Base-by-base conservation (phyloP, 2,797 vertebrate genomes). In the Vespertilio murinus region DNA sequence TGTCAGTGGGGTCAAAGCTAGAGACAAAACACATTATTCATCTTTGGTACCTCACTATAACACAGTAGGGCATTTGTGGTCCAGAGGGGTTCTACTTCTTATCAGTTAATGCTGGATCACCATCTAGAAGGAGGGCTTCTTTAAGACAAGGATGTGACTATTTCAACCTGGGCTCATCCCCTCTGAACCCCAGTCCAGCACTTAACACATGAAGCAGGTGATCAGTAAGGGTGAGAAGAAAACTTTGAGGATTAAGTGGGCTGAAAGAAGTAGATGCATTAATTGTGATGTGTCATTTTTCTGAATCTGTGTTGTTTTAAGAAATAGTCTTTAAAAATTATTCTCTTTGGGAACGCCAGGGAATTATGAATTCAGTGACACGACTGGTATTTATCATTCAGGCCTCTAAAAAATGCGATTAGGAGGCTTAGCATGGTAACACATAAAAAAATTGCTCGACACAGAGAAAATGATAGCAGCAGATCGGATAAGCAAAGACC, bases 371-470 rank as follows among this genome's bases (percentile, higher is more conserved):
- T 56, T 67, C 84, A 71, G 56, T 42, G 30, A 88, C 84, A 25
- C 69, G 91, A 95, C 88, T 93, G 71, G 77, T 87, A 83, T 94
- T 91, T 93, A 22, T 90, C 90, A 89, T 91, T 70, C 81, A 42
- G 79, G 79, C 65, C 87, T 83, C 91, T 81, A 75, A 69, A 75
- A 75, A 93, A 81, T 22, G 56, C 38, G 83, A 95, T 79, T 81
- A 88, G 40, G 67, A 92, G 45, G 67, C 30, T 88, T 80, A 38
- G 56, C n/a, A 5, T 42, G 42, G 45, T 56, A 85, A 91, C 88
- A 54, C 42, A 78, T 23, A 35, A 79, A 78, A 78, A 93, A 69
- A 78, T 93, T 35, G 56, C 33, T 90, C 45, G 52, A 54, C 49
- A 18, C 7, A 11, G 28, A 75, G 52, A 92, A 91, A 70, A 80